Evolutionary conservation across 2,113 vertebrate genomes (phyloP).

Genomic region (Silurus meridionalis): DNA sequence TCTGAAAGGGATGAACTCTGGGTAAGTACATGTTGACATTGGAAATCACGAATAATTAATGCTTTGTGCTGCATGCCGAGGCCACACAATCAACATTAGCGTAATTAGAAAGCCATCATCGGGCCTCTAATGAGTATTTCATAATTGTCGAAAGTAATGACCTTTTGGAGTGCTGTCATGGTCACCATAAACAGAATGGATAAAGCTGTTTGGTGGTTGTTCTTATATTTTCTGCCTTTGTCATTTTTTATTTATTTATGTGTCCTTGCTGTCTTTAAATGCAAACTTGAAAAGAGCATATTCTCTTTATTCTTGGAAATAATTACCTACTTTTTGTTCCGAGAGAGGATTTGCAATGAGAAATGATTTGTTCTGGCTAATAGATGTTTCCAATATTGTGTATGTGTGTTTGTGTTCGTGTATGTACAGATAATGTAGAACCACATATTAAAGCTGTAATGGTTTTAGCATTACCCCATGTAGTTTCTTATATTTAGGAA

Average conservation of each 20-base stretch:
- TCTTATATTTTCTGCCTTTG: slow-evolving; percentile 48
- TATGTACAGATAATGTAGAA: neutral
- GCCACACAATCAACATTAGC: slow-evolving; percentile 9
- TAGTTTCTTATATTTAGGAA: neutral
- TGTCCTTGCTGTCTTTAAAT: slow-evolving; percentile 41
- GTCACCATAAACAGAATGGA: slow-evolving; percentile 35
- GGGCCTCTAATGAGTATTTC: slow-evolving; percentile 23
- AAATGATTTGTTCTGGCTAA: slow-evolving; percentile 33
- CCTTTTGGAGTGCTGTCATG: slow-evolving; percentile 50
- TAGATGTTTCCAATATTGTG: neutral
- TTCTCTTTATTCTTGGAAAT: slow-evolving; percentile 46
- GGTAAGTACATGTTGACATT: neutral
- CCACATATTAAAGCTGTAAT: neutral
- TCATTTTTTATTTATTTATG: slow-evolving; percentile 55
- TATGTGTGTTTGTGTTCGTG: neutral
- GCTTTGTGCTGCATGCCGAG: neutral
- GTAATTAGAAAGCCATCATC: slow-evolving; percentile 22
- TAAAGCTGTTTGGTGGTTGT: slow-evolving; percentile 52
- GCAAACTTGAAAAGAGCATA: slow-evolving; percentile 46
- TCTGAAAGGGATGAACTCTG: neutral
- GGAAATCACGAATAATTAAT: slow-evolving; percentile 7
- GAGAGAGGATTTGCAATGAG: neutral
- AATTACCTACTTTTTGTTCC: slow-evolving; percentile 32
- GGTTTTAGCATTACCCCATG: too few relatives aligned
- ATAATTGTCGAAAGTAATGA: slow-evolving; percentile 6